Evolutionary conservation across 2,888 invertebrate genomes (phyloP), one percentile per base, ranked within the genome.

Genomic region (Aphidius colemani): DNA sequence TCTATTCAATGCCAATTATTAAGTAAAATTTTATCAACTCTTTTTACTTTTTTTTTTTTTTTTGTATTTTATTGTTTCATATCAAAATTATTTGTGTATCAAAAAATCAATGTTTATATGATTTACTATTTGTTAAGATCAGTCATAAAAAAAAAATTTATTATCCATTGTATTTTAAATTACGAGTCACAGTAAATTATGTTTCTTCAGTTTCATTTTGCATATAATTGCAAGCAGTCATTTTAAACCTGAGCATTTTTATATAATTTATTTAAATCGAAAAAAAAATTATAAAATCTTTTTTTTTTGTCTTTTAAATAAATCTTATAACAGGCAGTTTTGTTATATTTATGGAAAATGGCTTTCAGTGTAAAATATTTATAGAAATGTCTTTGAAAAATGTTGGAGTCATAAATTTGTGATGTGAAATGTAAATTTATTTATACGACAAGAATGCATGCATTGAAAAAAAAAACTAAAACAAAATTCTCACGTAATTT

Each of bases 201-300:
- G 68, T 70, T 70, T 70, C 67, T 64, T 40, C 11, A 64, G 68
- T 70, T 63, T 68, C 67, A 68, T 41, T 63, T 63, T 58, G 53
- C 58, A 53, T 53, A 41, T 46, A 61, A 67, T 65, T 49, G 44
- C 63, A 62, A 67, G 67, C 69, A 70, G 69, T 66, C 63, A 56
- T 64, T 57, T 13, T 41, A 45, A 45, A 46, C 59, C 41, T 58
- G 59, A 48, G 30, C 30, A 5, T 44, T 57, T 57, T 53, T 30
- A 51, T 50, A 9, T n/a, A 8, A n/a, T n/a, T 62, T 44, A 59
- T 46, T 8, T 11, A 13, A 44, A 8, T 18, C 13, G 13, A 44
- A 59, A 43, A 53, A 49, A 39, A 51, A 51, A 51, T 30, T 10
- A 18, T 50, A 30, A 30, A 5, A 13, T 30, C 2, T 30, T 30